Conservation (phyloP, 1,140 invertebrate genomes). For the Hycleus phaleratus region DNA sequence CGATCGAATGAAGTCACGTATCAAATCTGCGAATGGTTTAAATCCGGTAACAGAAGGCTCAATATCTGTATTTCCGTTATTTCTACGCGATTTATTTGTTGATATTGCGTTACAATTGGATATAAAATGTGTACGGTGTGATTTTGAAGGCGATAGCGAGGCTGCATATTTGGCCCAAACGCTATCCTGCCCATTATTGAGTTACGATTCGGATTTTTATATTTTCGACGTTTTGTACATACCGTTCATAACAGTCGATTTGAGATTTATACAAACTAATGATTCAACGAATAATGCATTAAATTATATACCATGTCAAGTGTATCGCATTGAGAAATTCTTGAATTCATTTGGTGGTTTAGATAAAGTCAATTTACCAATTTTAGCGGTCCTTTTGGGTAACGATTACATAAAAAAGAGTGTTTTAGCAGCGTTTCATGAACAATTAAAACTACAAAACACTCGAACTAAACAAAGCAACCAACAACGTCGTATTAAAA, state of each 20-base stretch:
- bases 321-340: slow-evolving; percentile 66
- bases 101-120: slow-evolving; percentile 55
- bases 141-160: slow-evolving; percentile 82
- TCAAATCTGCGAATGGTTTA: slow-evolving; percentile 46
- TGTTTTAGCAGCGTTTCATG: slow-evolving; percentile 63
- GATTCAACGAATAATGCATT: slow-evolving; percentile 22
- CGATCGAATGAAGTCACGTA: slow-evolving; percentile 53
- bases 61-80: slow-evolving; percentile 57
- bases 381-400: slow-evolving; percentile 73
- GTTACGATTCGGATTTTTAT: slow-evolving; percentile 88
- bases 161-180: slow-evolving; percentile 68
- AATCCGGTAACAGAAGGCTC: slow-evolving; percentile 42
- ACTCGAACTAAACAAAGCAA: slow-evolving; percentile 47
- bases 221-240: slow-evolving; percentile 78
- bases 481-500: slow-evolving; percentile 55
- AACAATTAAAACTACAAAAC: slow-evolving; percentile 55
- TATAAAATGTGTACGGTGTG: slow-evolving; percentile 59
- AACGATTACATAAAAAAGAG: slow-evolving; percentile 76
- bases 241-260: slow-evolving; percentile 45
- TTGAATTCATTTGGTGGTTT: slow-evolving; percentile 55
- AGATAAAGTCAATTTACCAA: slow-evolving; percentile 57
- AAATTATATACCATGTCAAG: slow-evolving; percentile 54
- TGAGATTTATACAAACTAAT: neutral
- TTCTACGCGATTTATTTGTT: slow-evolving; percentile 65
- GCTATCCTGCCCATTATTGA: slow-evolving; percentile 75